A percentile compares a stretch with the other conserved stretches of the same genome.
Evolutionary conservation across 2,113 vertebrate genomes (phyloP).

Genomic region (Centropus unirufus): DNA sequence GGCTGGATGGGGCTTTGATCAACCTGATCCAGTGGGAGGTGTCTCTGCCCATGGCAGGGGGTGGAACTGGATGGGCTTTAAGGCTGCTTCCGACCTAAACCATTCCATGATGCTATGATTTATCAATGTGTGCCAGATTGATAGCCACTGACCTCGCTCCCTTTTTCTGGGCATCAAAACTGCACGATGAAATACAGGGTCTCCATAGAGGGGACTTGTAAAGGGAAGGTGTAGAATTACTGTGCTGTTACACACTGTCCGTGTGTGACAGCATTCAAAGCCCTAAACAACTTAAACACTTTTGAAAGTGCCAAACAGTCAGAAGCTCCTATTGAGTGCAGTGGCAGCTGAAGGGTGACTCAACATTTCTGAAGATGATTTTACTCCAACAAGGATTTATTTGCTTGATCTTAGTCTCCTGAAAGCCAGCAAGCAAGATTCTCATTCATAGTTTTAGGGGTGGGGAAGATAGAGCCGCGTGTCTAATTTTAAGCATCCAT

Average conservation of each 20-base stretch:
- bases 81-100: no score
- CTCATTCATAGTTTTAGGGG: neutral
- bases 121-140: accelerated
- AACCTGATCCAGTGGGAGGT: no score
- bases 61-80: no score
- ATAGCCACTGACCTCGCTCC: neutral
- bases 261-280: neutral
- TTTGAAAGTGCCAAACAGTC: neutral
- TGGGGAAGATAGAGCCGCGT: neutral
- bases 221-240: neutral
- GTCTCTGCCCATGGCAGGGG: no score
- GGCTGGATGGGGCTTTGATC: no score
- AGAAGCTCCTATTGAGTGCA: neutral
- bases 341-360: constrained; percentile 23
- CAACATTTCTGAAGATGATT: neutral
- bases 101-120: accelerated
- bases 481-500: neutral
- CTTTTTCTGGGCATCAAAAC: neutral
- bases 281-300: neutral
- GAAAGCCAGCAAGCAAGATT: accelerated
- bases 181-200: neutral
- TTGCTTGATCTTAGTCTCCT: neutral
- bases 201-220: accelerated
- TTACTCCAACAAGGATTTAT: neutral
- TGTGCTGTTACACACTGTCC: accelerated